phyloP scores from a whole-genome alignment of 2,888 invertebrate species.

The Drosophila mimica region DNA sequence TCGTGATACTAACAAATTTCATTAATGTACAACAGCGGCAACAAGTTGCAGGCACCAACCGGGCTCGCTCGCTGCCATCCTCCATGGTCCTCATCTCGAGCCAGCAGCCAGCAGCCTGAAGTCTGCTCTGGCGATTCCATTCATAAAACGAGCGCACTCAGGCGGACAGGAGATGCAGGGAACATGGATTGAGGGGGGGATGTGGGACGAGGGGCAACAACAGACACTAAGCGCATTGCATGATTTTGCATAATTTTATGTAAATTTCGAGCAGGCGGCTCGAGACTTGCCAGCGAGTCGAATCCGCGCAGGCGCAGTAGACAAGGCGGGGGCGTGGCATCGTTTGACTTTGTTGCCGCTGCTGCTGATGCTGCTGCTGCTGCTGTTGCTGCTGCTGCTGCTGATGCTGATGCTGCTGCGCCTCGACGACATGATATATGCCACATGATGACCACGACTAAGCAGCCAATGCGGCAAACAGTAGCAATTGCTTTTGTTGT shows the following conservation, averaged over 20 bases:
- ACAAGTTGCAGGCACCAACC: slow-evolving; percentile 72
- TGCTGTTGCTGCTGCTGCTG: slow-evolving; percentile 8
- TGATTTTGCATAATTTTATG: slow-evolving; percentile 81
- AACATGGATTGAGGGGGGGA: background rate
- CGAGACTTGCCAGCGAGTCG: slow-evolving; percentile 47
- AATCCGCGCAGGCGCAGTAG: slow-evolving; percentile 52
- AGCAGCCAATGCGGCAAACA: slow-evolving; percentile 78
- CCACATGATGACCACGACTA: slow-evolving; percentile 74
- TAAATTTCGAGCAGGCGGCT: slow-evolving; percentile 66
- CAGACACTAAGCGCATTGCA: slow-evolving; percentile 79
- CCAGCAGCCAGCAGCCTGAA: slow-evolving; percentile 30
- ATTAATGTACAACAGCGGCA: slow-evolving; percentile 82
- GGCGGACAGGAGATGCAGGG: slow-evolving; percentile 20
- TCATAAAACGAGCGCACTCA: slow-evolving; percentile 72
- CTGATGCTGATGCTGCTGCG: slow-evolving; percentile 24
- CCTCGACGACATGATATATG: slow-evolving; percentile 76
- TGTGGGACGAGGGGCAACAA: slow-evolving; percentile 22
- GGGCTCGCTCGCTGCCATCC: slow-evolving; percentile 38
- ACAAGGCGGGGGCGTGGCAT: slow-evolving; percentile 69
- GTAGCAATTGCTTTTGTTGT: slow-evolving; percentile 83
- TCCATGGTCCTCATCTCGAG: slow-evolving; percentile 8
- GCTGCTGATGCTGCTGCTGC: slow-evolving; percentile 9
- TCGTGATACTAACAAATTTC: slow-evolving; percentile 84
- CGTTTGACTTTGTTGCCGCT: slow-evolving; percentile 40
- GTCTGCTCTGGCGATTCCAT: slow-evolving; percentile 66